Evolutionary conservation across 2,888 invertebrate genomes (phyloP).

Genomic region (Euzetes globulus): DNA sequence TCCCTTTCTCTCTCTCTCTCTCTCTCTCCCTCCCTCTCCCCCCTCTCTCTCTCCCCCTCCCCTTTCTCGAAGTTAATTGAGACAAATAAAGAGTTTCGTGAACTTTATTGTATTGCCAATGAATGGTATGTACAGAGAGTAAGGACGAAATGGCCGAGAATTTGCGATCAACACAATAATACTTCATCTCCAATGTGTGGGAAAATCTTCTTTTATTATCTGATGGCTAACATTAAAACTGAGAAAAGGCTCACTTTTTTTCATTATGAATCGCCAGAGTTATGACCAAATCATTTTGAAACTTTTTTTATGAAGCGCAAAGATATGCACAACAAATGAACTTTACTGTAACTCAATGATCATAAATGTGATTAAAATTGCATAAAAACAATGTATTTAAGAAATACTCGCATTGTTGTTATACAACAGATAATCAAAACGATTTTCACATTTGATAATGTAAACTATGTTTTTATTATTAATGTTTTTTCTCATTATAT

Average conservation of each 20-base stretch:
- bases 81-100: conserved; percentile 9
- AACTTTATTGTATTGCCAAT: conserved; percentile 4
- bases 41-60: no score
- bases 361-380: conserved; percentile 11
- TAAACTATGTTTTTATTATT: neutral
- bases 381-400: conserved; percentile 8
- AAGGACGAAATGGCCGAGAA: neutral
- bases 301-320: neutral
- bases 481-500: neutral
- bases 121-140: neutral
- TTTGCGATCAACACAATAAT: neutral
- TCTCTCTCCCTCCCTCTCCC: no score
- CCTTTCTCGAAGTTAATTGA: neutral
- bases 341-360: conserved; percentile 12
- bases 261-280: neutral
- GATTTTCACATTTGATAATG: conserved; percentile 7
- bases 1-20: no score
- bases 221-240: conserved; percentile 20
- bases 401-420: neutral
- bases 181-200: neutral
- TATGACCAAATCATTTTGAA: neutral
- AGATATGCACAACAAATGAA: neutral
- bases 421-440: neutral
- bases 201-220: neutral
- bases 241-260: neutral